phyloP scores from a whole-genome alignment of 1,140 invertebrate species.

The Phocides pigmalion region DNA sequence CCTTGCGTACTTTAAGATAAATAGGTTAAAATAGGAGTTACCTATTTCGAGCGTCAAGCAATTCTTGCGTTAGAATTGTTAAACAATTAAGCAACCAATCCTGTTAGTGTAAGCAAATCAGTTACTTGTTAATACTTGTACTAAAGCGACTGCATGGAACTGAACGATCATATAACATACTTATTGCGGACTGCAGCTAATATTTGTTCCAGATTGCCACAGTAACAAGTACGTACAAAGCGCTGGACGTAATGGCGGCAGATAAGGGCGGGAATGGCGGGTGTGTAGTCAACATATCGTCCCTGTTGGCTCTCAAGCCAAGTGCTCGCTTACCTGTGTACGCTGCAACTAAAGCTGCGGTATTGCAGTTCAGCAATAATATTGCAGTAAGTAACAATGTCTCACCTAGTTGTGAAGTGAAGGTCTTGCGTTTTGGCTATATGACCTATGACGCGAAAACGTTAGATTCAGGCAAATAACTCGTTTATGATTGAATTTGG shows the following conservation, averaged over 20 bases:
- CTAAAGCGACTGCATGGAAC: constrained; percentile 1
- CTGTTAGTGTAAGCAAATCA: no score
- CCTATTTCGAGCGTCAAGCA: no score
- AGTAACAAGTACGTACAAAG: constrained; percentile 76
- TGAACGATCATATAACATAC: background rate
- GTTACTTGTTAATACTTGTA: no score
- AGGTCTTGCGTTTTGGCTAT: no score
- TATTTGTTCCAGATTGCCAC: constrained; percentile 29
- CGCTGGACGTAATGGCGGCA: constrained; percentile 82
- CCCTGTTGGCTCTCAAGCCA: constrained; percentile 80
- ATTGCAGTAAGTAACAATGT: constrained; percentile 67
- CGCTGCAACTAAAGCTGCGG: constrained; percentile 84
- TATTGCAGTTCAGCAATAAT: constrained; percentile 84
- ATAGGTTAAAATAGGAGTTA: no score
- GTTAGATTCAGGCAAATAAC: no score
- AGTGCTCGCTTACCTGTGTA: constrained; percentile 82
- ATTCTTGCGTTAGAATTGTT: no score
- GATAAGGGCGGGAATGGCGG: constrained; percentile 77
- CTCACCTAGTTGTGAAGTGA: no score
- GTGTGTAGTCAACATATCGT: constrained; percentile 80
- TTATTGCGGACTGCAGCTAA: constrained; percentile 11
- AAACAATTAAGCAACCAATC: no score
- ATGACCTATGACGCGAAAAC: no score
- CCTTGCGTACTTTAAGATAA: no score
- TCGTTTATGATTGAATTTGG: no score